Base-by-base conservation (phyloP, 2,797 vertebrate genomes). In the Loriculus beryllinus region DNA sequence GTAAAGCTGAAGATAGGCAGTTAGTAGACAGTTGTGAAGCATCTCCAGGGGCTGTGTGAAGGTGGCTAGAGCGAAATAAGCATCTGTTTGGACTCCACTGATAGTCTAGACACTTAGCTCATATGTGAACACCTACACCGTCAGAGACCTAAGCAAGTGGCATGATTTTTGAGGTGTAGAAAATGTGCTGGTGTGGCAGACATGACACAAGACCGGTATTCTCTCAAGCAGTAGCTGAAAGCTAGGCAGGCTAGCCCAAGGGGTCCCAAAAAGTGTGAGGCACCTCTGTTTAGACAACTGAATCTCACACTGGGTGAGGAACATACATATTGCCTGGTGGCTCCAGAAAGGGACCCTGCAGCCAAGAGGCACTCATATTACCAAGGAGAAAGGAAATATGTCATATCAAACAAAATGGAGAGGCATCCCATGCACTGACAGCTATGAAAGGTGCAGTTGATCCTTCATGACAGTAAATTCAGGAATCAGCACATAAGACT, bases 21-120 rank as follows among this genome's bases (percentile, higher is more conserved):
- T 35, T 35, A 35, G 33, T 33, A 26, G 21, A 2, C n/a, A 49
- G 35, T 49, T 87, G 8, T 39, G 28, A 72, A 20, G 12, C 16
- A 23, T 43, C n/a, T 59, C 40, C 47, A 37, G 13, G 23, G 35
- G 9, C 15, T 19, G 22, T 0, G 0, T 48, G 28, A 12, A 70
- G 14, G 16, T 47, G 35, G 6, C 23, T 35, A 43, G 29, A 56
- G 57, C 1, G 4, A 74, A 40, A 47, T 8, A 22, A 80, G 31
- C 0, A 0, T 17, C 12, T 76, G 8, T 65, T 52, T 69, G 35
- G 20, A 35, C 15, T 91, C 33, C 29, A 35, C 25, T 39, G 33
- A 17, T 26, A 68, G 33, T 33, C 48, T 62, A 68, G 52, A 71
- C 26, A 60, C 23, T 14, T 39, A 81, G 14, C 4, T 76, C 16